Evolutionary conservation across 2,113 vertebrate genomes (phyloP), one percentile per base, ranked within the genome.

Genomic region (Myotis lucifugus): DNA sequence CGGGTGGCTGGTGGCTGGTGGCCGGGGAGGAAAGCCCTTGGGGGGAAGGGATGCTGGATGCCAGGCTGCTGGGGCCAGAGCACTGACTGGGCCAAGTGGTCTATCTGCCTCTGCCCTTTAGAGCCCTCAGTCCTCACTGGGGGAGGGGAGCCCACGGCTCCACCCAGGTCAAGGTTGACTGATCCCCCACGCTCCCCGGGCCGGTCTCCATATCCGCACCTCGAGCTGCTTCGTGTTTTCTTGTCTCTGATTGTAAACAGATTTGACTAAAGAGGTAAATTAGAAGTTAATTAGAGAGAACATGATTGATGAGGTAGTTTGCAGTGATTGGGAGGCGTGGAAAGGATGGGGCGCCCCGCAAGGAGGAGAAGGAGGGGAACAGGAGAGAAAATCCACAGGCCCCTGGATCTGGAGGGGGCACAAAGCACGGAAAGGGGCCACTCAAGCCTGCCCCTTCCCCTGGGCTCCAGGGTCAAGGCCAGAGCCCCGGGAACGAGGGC

Each of bases 211-310:
- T 17, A 0, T 85, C 94, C 3, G 0, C 32, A 46, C 85, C 96
- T 95, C 23, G 66, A 27, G 0, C 69, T 69, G 97, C 95, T 96
- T 85, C 1, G 0, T 74, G 94, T 98, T 98, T 97, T 97, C 96
- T 96, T 96, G 97, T 97, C 97, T 98, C 96, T 95, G 98, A 97
- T 92, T 96, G 97, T 98, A 98, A 98, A 98, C 97, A 98, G 96
- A 96, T 98, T 98, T 98, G 98, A 98, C 98, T 98, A 96, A 98
- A 98, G 98, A 98, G 98, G 97, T 97, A 98, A 98, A 98, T 98
- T 97, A 98, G 98, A 97, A 98, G 97, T 98, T 98, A 98, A 98
- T 98, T 98, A 98, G 97, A 98, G 95, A 95, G 96, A 98, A 96
- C 97, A 87, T 98, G 98, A 98, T 98, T 96, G 97, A 98, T 98